Base-by-base conservation (phyloP, 1,140 invertebrate species). In the Megalopta genalis region DNA sequence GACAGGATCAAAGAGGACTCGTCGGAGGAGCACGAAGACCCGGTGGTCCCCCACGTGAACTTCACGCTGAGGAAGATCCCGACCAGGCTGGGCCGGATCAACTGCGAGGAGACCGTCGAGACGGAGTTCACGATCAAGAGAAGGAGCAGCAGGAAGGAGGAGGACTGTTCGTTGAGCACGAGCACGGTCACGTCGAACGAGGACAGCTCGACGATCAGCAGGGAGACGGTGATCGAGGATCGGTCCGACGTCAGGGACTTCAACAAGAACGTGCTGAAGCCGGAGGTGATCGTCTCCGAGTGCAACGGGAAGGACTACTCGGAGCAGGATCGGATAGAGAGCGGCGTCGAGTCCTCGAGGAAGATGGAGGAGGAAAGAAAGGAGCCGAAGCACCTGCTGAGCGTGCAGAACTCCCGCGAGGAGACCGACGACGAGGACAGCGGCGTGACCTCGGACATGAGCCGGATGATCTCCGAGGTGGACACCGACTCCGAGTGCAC, bases 401-500 rank as follows among this genome's bases (percentile, higher is more conserved):
- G 87, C 62, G 88, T 91, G 0, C 90, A 92, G 52, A 90, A 92
- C 54, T 94, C 93, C 2, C 90, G 92, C 52, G 94, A 94, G 1
- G 94, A 95, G 80, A 94, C 94, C 52, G 95, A 95, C 65, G 95
- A 96, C 82, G 94, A 95, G 63, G 95, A 96, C 87, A 96, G 95
- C 12, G 96, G 95, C 16, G 95, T 96, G 0, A 96, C 95, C 3
- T 95, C 95, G 0, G 95, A 96, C 86, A 93, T 96, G 87, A 96
- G 95, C 81, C 92, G 95, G 54, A 94, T 95, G 75, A 94, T 96
- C 76, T 96, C 95, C 0, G 95, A 96, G 84, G 94, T 93, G 12
- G 95, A 95, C 65, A 95, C 95, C 0, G 95, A 95, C 73, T 94
- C 94, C 4, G 95, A 96, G 54, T 93, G 93, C 70, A 92, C 93